These are phyloP conservation scores for Anolis apletophallus DNA, from an alignment of 2,797 vertebrate genomes.

Conservation along the genomic window DNA sequence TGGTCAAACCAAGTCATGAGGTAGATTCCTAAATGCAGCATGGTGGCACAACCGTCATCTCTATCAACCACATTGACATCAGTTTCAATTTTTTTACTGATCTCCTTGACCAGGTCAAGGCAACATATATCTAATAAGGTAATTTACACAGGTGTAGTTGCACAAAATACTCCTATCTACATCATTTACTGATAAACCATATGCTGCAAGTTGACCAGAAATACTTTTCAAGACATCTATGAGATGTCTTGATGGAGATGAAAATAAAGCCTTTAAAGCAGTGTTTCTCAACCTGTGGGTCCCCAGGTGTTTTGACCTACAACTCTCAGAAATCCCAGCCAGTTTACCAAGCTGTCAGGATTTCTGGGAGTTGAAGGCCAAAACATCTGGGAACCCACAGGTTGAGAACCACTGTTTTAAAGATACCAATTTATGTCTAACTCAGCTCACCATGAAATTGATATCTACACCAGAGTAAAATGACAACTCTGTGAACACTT, in stretches of 20 bases:
- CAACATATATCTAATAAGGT: constrained; percentile 2
- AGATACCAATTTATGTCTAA: neutral
- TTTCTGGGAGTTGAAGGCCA: too few relatives aligned
- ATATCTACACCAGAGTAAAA: neutral
- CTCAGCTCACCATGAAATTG: neutral
- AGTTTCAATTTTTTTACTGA: neutral
- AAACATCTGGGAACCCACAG: too few relatives aligned
- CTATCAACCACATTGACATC: neutral
- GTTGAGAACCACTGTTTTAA: too few relatives aligned
- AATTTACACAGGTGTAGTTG: constrained; percentile 31
- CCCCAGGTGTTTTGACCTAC: too few relatives aligned
- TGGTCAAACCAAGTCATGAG: too few relatives aligned
- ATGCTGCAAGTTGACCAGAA: constrained; percentile 3
- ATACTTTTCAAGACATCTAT: neutral
- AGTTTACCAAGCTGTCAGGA: too few relatives aligned
- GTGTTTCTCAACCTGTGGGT: too few relatives aligned
- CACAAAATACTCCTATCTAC: constrained; percentile 42
- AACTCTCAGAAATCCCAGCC: too few relatives aligned
- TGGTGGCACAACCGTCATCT: too few relatives aligned
- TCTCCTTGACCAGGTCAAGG: neutral
- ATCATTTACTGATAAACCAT: constrained; percentile 44
- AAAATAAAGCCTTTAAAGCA: neutral
- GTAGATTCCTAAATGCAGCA: too few relatives aligned
- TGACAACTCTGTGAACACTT: neutral
- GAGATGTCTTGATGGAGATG: neutral